These are phyloP conservation scores for Drosophila parthenogenetica DNA, from an alignment of 2,888 invertebrate genomes.

Conservation along the genomic window DNA sequence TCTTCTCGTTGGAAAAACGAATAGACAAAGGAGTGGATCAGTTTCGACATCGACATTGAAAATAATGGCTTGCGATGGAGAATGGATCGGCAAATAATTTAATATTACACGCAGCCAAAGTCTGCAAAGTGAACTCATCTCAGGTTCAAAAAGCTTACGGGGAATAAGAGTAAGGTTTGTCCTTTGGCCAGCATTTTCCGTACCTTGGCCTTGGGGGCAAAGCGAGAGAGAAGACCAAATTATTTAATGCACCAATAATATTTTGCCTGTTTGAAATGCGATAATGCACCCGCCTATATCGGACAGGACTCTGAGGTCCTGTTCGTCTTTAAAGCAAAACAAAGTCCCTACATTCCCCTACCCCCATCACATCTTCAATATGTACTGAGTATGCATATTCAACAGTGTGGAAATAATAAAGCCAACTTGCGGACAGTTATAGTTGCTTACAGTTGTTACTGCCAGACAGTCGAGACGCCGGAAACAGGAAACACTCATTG, in stretches of 20 bases:
- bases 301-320: slow-evolving; percentile 14
- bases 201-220: slow-evolving; percentile 41
- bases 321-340: slow-evolving; percentile 67
- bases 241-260: slow-evolving; percentile 75
- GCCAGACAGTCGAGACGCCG: slow-evolving; percentile 64
- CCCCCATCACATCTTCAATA: slow-evolving; percentile 31
- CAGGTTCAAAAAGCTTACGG: slow-evolving; percentile 51
- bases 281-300: slow-evolving; percentile 65
- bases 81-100: slow-evolving; percentile 64
- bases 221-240: slow-evolving; percentile 33
- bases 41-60: slow-evolving; percentile 27
- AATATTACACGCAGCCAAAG: slow-evolving; percentile 74
- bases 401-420: slow-evolving; percentile 80
- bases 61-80: slow-evolving; percentile 4
- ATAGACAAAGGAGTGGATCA: slow-evolving; percentile 39
- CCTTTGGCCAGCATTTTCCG: slow-evolving; percentile 30
- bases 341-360: slow-evolving; percentile 36
- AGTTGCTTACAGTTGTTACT: slow-evolving; percentile 73
- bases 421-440: slow-evolving; percentile 79
- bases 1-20: slow-evolving; percentile 55
- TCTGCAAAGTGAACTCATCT: slow-evolving; percentile 32
- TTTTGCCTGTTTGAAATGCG: slow-evolving; percentile 59
- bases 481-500: slow-evolving; percentile 75
- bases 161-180: slow-evolving; percentile 17
- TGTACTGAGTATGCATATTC: slow-evolving; percentile 62